Evolutionary conservation across 2,888 invertebrate genomes (phyloP).

Genomic region (Maniola hyperantus): DNA sequence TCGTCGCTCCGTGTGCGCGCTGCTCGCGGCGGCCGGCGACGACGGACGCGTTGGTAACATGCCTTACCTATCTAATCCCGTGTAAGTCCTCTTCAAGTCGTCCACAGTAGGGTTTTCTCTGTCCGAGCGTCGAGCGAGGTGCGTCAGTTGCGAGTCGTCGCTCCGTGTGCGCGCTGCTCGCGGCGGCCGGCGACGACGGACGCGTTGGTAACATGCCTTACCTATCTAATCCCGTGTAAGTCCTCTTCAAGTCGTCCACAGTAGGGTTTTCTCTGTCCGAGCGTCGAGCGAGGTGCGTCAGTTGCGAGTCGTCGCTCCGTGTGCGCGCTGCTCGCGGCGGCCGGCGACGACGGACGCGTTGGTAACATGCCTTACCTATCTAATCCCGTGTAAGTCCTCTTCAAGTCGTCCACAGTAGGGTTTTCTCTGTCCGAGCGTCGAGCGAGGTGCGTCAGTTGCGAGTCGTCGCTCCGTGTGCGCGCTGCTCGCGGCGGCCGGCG

Average conservation of each 20-base stretch:
- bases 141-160: slow-evolving; percentile 70
- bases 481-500: slow-evolving; percentile 56
- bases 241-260: slow-evolving; percentile 81
- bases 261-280: slow-evolving; percentile 66
- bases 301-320: slow-evolving; percentile 62
- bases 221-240: slow-evolving; percentile 84
- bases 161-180: slow-evolving; percentile 47
- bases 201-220: slow-evolving; percentile 61
- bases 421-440: slow-evolving; percentile 63
- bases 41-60: slow-evolving; percentile 68
- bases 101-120: slow-evolving; percentile 72
- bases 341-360: slow-evolving; percentile 67
- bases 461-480: slow-evolving; percentile 55
- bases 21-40: slow-evolving; percentile 58
- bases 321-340: slow-evolving; percentile 53
- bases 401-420: slow-evolving; percentile 80
- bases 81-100: slow-evolving; percentile 83
- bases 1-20: slow-evolving; percentile 54
- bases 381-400: slow-evolving; percentile 83
- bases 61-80: slow-evolving; percentile 81
- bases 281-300: slow-evolving; percentile 74
- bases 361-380: slow-evolving; percentile 78
- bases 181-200: slow-evolving; percentile 64
- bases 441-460: slow-evolving; percentile 77
- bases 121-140: slow-evolving; percentile 71